A percentile compares a stretch with the other conserved stretches of the same genome.
These are phyloP conservation scores for Aphidius gifuensis DNA, from an alignment of 1,140 invertebrate species.

Conservation along the genomic window DNA sequence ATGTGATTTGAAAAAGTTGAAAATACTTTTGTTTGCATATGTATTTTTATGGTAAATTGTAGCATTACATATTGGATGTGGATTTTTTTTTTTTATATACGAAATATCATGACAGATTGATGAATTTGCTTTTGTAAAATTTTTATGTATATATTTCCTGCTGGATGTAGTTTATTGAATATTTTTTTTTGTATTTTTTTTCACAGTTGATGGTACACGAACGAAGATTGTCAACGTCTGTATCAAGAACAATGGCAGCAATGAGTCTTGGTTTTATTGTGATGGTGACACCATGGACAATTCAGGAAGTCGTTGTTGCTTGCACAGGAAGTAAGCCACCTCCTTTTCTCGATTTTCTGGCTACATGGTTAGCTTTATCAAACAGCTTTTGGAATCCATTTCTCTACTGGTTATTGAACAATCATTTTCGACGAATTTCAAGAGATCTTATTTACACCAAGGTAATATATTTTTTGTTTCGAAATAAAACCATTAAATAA, in stretches of 20 bases:
- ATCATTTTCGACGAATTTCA: conserved; percentile 77
- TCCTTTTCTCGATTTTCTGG: conserved; percentile 74
- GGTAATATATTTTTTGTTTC: conserved; percentile 49
- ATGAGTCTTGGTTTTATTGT: conserved; percentile 86
- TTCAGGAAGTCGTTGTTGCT: conserved; percentile 83
- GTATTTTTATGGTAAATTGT: too few species aligned
- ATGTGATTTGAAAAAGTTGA: too few species aligned
- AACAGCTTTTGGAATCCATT: conserved; percentile 87
- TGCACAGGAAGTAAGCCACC: conserved; percentile 80
- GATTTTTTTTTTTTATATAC: too few species aligned
- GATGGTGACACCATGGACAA: conserved; percentile 83
- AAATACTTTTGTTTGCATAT: too few species aligned
- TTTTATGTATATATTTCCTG: too few species aligned
- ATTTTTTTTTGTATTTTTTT: conserved; percentile 19
- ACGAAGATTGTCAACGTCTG: conserved; percentile 70
- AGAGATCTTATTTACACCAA: conserved; percentile 71
- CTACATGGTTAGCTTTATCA: conserved; percentile 80
- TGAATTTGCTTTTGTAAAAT: too few species aligned
- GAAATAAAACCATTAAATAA: background rate
- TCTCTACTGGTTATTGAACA: conserved; percentile 82
- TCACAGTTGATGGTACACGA: conserved; percentile 66
- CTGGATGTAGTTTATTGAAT: background rate
- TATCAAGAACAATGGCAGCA: conserved; percentile 81
- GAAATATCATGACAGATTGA: too few species aligned
- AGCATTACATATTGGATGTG: too few species aligned